These are phyloP conservation scores for Toxostoma redivivum DNA, from an alignment of 2,113 vertebrate genomes.

Conservation along the genomic window DNA sequence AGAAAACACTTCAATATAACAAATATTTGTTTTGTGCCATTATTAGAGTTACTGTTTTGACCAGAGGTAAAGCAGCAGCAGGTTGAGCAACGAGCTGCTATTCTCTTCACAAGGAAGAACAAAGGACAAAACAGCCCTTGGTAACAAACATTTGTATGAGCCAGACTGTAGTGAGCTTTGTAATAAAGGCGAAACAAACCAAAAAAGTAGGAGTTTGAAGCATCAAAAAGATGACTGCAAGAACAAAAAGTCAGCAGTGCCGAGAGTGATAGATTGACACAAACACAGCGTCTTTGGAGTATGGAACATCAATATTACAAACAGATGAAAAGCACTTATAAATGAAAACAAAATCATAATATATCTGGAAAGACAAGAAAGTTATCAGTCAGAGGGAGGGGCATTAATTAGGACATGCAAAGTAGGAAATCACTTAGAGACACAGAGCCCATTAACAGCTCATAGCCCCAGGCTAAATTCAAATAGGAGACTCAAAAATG, in stretches of 20 bases:
- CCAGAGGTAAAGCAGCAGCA: background rate
- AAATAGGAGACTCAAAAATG: background rate
- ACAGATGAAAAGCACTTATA: background rate
- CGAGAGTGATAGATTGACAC: background rate
- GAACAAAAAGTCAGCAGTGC: background rate
- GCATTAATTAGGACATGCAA: constrained; percentile 41
- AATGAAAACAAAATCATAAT: constrained; percentile 21
- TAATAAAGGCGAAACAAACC: background rate
- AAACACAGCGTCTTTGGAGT: background rate
- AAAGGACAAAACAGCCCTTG: background rate
- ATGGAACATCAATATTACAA: background rate
- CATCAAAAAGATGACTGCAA: background rate
- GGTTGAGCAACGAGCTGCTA: background rate
- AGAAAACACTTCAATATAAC: background rate
- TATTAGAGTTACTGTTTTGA: background rate
- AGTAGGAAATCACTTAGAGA: constrained; percentile 38
- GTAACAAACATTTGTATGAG: background rate
- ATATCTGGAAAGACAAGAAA: background rate
- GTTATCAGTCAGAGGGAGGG: background rate
- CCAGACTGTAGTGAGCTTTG: background rate
- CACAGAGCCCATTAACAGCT: constrained; percentile 33
- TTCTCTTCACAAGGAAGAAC: background rate
- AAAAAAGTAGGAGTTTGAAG: background rate
- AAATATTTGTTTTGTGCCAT: background rate
- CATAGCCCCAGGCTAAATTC: background rate